Conservation (phyloP, 2,113 vertebrate genomes). For the Azemiops feae region DNA sequence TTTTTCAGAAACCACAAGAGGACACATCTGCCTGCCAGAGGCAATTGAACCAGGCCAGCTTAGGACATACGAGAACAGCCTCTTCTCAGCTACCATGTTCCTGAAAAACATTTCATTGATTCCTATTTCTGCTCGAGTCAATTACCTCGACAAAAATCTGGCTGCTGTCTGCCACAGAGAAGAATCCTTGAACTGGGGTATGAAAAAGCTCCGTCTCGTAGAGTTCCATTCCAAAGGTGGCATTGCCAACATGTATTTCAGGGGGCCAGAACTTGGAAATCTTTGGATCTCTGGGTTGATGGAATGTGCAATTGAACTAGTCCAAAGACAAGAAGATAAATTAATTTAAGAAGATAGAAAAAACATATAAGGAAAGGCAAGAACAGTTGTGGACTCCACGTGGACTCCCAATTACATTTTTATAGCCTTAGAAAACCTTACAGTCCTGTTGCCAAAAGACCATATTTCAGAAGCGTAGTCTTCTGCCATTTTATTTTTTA, state of each 20-base stretch:
- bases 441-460: not conserved
- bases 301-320: conserved; percentile 91
- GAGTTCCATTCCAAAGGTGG: conserved; percentile 86
- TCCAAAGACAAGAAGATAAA: conserved; percentile 22
- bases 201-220: conserved; percentile 75
- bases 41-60: not conserved
- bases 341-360: not conserved
- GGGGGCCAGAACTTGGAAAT: conserved; percentile 44
- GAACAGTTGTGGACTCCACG: rapidly evolving
- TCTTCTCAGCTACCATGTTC: not conserved
- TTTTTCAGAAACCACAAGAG: conserved; percentile 15
- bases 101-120: not conserved
- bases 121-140: conserved; percentile 4
- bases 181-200: conserved; percentile 73
- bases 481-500: not conserved
- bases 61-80: conserved; percentile 6
- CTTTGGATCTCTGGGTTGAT: conserved; percentile 48
- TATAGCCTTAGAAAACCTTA: not conserved
- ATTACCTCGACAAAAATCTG: conserved; percentile 89
- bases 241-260: conserved; percentile 65
- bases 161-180: conserved; percentile 78
- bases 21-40: conserved; percentile 3
- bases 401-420: not conserved
- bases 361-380: not conserved
- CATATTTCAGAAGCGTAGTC: conserved; percentile 10